phyloP scores from a whole-genome alignment of 2,113 vertebrate genomes.

The Spilogale gracilis region DNA sequence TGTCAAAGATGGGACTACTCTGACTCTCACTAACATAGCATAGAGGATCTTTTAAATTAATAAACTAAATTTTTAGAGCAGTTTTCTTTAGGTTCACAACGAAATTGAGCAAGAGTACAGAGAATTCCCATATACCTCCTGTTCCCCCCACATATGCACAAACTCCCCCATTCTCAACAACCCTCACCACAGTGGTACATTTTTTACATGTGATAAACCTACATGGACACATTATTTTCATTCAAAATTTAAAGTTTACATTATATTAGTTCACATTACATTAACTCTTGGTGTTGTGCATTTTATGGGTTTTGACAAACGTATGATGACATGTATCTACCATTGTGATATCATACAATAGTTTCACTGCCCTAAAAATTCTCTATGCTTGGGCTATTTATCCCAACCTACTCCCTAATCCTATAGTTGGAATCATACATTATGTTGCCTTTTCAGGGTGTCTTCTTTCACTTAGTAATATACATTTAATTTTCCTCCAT shows the following conservation, averaged over 20 bases:
- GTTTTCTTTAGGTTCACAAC: not conserved
- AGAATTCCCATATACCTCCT: not conserved
- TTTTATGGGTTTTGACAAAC: not conserved
- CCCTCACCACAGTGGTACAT: not conserved
- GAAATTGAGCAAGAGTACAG: not conserved
- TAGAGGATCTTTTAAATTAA: not conserved
- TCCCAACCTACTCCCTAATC: not conserved
- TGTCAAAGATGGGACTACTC: conserved; percentile 11
- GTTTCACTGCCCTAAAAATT: not conserved
- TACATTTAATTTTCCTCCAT: not conserved
- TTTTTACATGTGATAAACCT: not conserved
- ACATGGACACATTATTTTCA: not conserved
- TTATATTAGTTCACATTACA: not conserved
- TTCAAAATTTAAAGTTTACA: not conserved
- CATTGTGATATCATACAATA: not conserved
- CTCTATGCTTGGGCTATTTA: not conserved
- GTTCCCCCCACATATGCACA: not conserved
- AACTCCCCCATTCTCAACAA: not conserved
- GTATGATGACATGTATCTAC: not conserved
- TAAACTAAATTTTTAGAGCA: not conserved
- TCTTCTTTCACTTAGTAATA: not conserved
- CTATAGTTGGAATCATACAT: not conserved
- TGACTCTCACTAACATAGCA: not conserved
- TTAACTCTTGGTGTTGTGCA: not conserved
- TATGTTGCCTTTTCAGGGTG: not conserved